Base-by-base conservation (phyloP, 1,140 invertebrate genomes). In the Bemisia tabaci region DNA sequence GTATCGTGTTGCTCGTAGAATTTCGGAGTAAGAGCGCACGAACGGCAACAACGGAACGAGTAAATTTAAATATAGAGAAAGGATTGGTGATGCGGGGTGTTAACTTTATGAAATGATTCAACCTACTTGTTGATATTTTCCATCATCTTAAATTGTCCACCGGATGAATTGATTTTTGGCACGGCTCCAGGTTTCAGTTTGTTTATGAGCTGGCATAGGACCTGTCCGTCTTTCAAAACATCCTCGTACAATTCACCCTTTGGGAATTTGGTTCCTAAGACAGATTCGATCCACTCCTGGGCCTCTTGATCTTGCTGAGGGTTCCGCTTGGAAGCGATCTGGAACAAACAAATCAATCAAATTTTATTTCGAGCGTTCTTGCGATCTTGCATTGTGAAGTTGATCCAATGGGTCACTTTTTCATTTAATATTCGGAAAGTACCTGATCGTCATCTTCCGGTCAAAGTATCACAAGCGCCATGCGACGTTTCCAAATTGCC, bases 141-240 rank as follows among this genome's bases (percentile, higher is more conserved):
- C 92, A 95, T 95, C 81, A 94, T 87, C 73, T 94, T 94, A 78
- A 95, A 96, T 71, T 94, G 91, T 0, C 90, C 90, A 1, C 92
- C 92, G 1, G 86, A 86, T 0, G 83, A 83, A 75, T 95, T 94
- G 72, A 95, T 88, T 77, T 91, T 94, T n/a, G 84, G 79, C 66
- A 95, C 87, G 70, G 87, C 83, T 26, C 92, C 92, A 1, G 93
- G 92, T 70, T 85, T 79, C 5, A 96, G 78, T 73, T 86, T 85
- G 78, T 95, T 94, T 87, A 95, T 95, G 62, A 96, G 76, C 72
- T 87, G 88, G 75, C 88, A 91, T 0, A 90, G 79, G 11, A 90
- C 79, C 64, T 90, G 84, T 22, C 94, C 94, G 76, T 96, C 88
- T 27, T 89, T 83, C 0, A 95, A 81, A 2, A 87, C 86, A 66